Evolutionary conservation across 2,113 vertebrate species (phyloP).

Genomic region (Dromas ardeola): DNA sequence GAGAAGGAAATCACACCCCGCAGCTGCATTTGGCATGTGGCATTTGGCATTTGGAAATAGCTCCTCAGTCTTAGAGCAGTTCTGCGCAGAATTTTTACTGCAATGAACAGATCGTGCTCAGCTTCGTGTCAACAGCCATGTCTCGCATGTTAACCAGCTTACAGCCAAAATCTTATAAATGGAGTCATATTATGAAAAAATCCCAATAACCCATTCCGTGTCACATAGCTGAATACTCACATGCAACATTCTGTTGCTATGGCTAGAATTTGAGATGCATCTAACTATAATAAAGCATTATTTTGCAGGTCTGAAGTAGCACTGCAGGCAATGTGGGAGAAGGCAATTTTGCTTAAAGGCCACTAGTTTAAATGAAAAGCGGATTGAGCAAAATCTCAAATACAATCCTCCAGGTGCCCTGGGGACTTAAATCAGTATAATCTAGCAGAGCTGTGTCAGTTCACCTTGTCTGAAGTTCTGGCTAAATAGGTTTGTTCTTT

Average conservation of each 20-base stretch:
- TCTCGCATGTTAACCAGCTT: neutral
- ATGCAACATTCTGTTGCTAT: neutral
- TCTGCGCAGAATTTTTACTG: neutral
- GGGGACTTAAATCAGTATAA: neutral
- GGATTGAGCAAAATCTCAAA: neutral
- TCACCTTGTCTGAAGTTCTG: neutral
- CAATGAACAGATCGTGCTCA: neutral
- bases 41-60: neutral
- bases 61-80: neutral
- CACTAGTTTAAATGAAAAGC: neutral
- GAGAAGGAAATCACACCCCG: neutral
- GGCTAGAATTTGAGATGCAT: neutral
- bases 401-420: neutral
- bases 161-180: neutral
- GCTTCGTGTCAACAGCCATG: neutral
- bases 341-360: neutral
- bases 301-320: neutral
- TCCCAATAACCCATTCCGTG: neutral
- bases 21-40: neutral
- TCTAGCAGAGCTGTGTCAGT: neutral
- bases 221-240: neutral
- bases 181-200: neutral
- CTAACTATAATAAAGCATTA: neutral
- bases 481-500: neutral
- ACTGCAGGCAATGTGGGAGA: neutral